Evolutionary conservation across 2,797 vertebrate species (phyloP).

Genomic region (Naso thynnoides): DNA sequence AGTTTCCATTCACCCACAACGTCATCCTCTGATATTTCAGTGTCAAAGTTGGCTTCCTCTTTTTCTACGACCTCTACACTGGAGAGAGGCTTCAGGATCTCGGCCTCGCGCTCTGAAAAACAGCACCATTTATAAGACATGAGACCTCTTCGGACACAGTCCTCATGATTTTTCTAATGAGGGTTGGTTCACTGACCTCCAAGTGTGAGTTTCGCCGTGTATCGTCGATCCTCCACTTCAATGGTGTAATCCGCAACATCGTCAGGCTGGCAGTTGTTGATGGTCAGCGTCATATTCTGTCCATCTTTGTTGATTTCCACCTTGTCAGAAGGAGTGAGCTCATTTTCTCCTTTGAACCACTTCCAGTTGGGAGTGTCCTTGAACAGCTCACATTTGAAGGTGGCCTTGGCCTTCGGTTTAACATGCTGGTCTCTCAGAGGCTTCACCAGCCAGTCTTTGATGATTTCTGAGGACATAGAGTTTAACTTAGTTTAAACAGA

Average conservation of each 20-base stretch:
- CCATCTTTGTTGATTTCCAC: slow-evolving; percentile 92
- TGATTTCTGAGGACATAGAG: slow-evolving; percentile 88
- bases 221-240: slow-evolving; percentile 93
- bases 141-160: accelerated
- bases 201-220: slow-evolving; percentile 93
- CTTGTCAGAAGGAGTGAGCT: slow-evolving; percentile 92
- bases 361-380: slow-evolving; percentile 96
- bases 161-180: accelerated
- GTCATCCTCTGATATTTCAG: slow-evolving; percentile 95
- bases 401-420: slow-evolving; percentile 93
- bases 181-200: slow-evolving; percentile 84
- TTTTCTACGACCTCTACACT: slow-evolving; percentile 95
- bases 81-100: slow-evolving; percentile 92
- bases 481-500: neutral
- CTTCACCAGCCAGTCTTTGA: slow-evolving; percentile 97
- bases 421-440: slow-evolving; percentile 97
- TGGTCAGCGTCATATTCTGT: slow-evolving; percentile 86
- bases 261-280: slow-evolving; percentile 92
- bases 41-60: slow-evolving; percentile 93
- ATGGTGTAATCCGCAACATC: slow-evolving; percentile 93
- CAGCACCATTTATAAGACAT: neutral
- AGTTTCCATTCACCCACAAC: slow-evolving; percentile 96
- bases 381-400: slow-evolving; percentile 90
- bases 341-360: slow-evolving; percentile 95
- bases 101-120: slow-evolving; percentile 91